A percentile compares a stretch with the other conserved stretches of the same genome.
These are phyloP conservation scores for Psephotus haematonotus DNA, from an alignment of 2,113 vertebrate genomes.

Conservation along the genomic window DNA sequence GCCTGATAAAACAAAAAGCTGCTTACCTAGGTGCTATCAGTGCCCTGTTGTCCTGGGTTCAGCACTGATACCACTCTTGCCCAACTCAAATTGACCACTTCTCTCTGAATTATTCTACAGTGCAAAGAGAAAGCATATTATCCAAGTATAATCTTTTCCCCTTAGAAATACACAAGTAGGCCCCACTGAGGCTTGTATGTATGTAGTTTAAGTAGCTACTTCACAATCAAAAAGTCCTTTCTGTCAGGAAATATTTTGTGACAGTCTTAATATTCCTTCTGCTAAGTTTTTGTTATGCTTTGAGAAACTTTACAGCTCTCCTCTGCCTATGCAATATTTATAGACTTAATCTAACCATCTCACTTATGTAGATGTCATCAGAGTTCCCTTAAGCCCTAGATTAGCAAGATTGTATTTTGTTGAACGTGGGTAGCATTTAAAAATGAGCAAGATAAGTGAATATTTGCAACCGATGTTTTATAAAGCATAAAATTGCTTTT, in stretches of 20 bases:
- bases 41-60: neutral
- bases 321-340: conserved; percentile 18
- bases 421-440: neutral
- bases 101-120: neutral
- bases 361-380: neutral
- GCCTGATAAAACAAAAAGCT: neutral
- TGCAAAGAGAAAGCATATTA: neutral
- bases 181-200: neutral
- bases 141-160: neutral
- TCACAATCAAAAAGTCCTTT: neutral
- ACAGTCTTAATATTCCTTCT: neutral
- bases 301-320: neutral
- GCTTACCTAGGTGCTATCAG: neutral
- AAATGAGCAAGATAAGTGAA: conserved; percentile 25
- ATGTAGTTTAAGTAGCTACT: neutral
- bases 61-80: neutral
- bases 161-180: neutral
- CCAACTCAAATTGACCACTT: neutral
- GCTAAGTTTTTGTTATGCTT: neutral
- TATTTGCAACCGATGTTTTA: conserved; percentile 37
- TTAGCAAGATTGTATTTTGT: conserved; percentile 1
- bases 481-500: conserved; percentile 47
- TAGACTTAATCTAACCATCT: conserved; percentile 26
- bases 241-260: neutral
- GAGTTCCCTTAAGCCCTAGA: conserved; percentile 18